A percentile compares a stretch with the other conserved stretches of the same genome.
phyloP scores from a whole-genome alignment of 2,113 vertebrate genomes.

The Centropristis striata region DNA sequence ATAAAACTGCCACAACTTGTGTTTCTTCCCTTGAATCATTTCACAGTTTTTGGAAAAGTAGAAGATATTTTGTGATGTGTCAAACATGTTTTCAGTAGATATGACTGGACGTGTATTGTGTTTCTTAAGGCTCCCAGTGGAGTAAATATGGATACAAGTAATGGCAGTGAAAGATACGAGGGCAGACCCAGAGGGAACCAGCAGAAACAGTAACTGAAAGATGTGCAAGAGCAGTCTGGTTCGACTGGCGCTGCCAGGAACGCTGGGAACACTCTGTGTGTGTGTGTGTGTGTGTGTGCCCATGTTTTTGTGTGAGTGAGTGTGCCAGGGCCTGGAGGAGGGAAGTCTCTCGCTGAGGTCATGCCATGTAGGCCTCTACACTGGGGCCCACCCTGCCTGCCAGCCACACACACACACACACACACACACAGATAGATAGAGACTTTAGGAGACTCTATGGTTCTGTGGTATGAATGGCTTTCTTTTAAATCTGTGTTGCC shows the following conservation, averaged over 20 bases:
- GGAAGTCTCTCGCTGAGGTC: slow-evolving; percentile 73
- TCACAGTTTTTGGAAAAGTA: slow-evolving; percentile 14
- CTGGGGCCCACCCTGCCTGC: slow-evolving; percentile 68
- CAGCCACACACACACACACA: slow-evolving; percentile 36
- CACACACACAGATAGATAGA: slow-evolving; percentile 52
- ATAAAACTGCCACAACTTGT: slow-evolving; percentile 12
- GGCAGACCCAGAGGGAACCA: slow-evolving; percentile 24
- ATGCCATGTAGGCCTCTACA: slow-evolving; percentile 68
- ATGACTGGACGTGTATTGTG: slow-evolving; percentile 1
- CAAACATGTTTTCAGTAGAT: background rate
- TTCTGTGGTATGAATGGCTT: slow-evolving; percentile 66
- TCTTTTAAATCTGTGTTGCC: slow-evolving; percentile 70
- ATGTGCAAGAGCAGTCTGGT: slow-evolving; percentile 48
- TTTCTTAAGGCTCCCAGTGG: background rate
- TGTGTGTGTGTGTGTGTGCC: slow-evolving; percentile 45
- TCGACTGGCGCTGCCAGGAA: slow-evolving; percentile 77
- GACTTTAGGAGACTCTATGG: slow-evolving; percentile 61
- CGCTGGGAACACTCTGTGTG: slow-evolving; percentile 56
- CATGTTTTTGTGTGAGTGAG: slow-evolving; percentile 35
- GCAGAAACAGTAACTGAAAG: slow-evolving; percentile 38
- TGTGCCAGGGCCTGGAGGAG: slow-evolving; percentile 60
- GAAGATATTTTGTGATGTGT: background rate
- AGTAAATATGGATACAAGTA: slow-evolving; percentile 28
- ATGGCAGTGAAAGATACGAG: slow-evolving; percentile 12
- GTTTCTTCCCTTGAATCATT: slow-evolving; percentile 9